Conservation (phyloP, 2,113 vertebrate species). For the Malurus cyaneus region DNA sequence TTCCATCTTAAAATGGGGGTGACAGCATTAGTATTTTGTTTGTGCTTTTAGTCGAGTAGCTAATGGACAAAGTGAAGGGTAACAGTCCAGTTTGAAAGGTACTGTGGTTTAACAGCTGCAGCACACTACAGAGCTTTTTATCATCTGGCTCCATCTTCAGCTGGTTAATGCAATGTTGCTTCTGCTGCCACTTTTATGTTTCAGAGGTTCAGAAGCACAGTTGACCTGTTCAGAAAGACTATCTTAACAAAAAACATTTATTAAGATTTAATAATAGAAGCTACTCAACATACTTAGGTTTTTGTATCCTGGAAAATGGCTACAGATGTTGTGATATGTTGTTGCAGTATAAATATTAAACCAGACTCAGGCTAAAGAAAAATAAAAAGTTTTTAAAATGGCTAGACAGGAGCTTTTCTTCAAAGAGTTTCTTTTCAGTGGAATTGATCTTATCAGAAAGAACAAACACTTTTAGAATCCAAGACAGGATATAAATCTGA, state of each 20-base stretch:
- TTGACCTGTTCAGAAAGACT: not conserved
- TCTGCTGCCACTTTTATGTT: not conserved
- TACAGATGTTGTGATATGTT: constrained; percentile 21
- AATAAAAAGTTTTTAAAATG: constrained; percentile 17
- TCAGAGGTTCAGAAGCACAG: not conserved
- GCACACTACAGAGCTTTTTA: not conserved
- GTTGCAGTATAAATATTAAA: constrained; percentile 44
- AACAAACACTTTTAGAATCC: constrained; percentile 25
- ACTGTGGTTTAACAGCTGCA: not conserved
- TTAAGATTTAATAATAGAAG: not conserved
- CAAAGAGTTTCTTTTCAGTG: constrained; percentile 28
- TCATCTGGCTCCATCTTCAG: not conserved
- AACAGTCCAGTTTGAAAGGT: not conserved
- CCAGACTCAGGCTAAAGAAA: not conserved
- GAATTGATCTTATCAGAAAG: constrained; percentile 65
- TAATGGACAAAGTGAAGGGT: not conserved
- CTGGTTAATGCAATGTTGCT: not conserved
- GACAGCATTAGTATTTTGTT: not conserved
- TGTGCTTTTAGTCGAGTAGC: not conserved
- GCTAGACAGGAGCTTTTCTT: constrained; percentile 68
- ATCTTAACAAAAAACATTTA: not conserved
- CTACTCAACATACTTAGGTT: not conserved
- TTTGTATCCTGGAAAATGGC: constrained; percentile 6
- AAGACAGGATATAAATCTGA: constrained; percentile 23
- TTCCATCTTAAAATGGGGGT: not conserved